These are phyloP conservation scores for Catamblyrhynchus diadema DNA, from an alignment of 2,797 vertebrate genomes.

Conservation along the genomic window DNA sequence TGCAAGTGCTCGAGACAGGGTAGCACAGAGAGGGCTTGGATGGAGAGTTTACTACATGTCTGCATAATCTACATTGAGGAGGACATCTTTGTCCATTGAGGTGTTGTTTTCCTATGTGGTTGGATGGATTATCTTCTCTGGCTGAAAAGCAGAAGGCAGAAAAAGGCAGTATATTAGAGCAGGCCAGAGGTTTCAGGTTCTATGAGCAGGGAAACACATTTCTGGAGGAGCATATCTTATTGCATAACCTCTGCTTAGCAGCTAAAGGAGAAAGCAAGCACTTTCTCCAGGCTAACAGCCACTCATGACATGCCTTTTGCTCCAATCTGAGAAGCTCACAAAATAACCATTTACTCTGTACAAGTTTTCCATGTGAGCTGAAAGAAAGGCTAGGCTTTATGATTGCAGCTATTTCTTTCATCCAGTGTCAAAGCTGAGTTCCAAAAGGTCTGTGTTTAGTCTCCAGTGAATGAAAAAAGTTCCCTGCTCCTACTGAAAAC, in stretches of 20 bases:
- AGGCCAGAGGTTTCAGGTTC: neutral
- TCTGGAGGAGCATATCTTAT: neutral
- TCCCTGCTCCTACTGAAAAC: neutral
- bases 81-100: neutral
- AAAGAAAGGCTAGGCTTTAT: neutral
- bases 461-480: neutral
- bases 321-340: neutral
- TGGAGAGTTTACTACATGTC: neutral
- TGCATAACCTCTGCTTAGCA: neutral
- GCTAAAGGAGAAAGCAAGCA: neutral
- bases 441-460: neutral
- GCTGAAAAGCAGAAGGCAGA: neutral
- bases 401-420: neutral
- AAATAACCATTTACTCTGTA: neutral
- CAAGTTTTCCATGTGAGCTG: constrained; percentile 3
- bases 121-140: neutral
- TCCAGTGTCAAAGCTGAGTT: neutral
- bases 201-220: neutral
- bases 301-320: neutral
- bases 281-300: neutral
- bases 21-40: accelerated
- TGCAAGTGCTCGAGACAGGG: accelerated
- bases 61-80: neutral
- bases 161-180: neutral
- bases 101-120: neutral